phyloP scores from a whole-genome alignment of 2,797 vertebrate species.

The Scolopax bukidnonensis region DNA sequence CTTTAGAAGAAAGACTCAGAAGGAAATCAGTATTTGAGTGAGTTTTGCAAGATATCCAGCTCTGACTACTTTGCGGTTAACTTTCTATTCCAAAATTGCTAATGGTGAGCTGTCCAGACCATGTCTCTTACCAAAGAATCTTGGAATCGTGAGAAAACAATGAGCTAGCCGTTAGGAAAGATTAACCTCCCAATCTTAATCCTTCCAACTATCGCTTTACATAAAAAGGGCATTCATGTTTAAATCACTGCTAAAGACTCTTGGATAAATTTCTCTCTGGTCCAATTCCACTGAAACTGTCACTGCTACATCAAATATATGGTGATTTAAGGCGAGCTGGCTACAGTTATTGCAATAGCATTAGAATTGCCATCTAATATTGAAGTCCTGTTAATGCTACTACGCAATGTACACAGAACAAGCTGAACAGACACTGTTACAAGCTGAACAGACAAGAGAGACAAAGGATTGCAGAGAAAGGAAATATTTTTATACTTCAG shows the following conservation, averaged over 20 bases:
- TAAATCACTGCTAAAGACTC: slow-evolving; percentile 37
- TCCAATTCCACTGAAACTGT: slow-evolving; percentile 32
- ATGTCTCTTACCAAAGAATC: slow-evolving; percentile 61
- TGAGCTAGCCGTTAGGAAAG: slow-evolving; percentile 57
- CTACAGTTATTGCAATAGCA: background rate
- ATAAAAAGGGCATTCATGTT: slow-evolving; percentile 54
- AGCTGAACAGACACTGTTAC: background rate
- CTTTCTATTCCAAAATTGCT: slow-evolving; percentile 63
- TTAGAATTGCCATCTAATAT: background rate
- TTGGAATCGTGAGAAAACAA: slow-evolving; percentile 64
- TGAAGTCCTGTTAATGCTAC: background rate
- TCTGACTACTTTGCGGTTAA: slow-evolving; percentile 59
- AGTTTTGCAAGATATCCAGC: slow-evolving; percentile 63
- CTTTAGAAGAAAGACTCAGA: slow-evolving; percentile 34
- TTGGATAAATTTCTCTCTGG: slow-evolving; percentile 27
- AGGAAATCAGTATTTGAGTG: slow-evolving; percentile 33
- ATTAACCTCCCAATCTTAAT: slow-evolving; percentile 60
- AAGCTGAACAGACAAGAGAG: background rate
- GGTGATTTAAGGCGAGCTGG: slow-evolving; percentile 23
- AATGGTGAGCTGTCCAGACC: slow-evolving; percentile 65
- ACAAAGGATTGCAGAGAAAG: background rate
- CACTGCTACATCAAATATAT: slow-evolving; percentile 17
- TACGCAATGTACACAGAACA: background rate
- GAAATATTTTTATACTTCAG: background rate
- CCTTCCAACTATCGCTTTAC: slow-evolving; percentile 44